phyloP scores from a whole-genome alignment of 37 sponge, comb jelly and placozoan genomes.

The Agelas oroides region DNA sequence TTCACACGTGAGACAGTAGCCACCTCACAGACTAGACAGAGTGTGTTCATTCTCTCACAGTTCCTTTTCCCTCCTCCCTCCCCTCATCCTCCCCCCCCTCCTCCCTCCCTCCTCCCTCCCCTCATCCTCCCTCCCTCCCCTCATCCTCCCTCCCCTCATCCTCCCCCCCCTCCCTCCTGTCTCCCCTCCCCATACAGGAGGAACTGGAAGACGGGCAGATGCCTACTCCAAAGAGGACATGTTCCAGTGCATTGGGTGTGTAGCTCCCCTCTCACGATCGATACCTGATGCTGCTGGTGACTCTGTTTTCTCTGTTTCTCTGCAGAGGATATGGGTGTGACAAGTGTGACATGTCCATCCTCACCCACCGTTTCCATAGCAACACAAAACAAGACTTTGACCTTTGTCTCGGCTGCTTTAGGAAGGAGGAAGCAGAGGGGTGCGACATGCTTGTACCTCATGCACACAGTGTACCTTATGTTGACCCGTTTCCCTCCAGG shows the following conservation, averaged over 20 bases:
- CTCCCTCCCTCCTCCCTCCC: too few relatives aligned
- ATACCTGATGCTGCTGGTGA: too few relatives aligned
- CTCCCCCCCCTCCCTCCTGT: too few relatives aligned
- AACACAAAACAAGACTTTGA: slow-evolving; percentile 52
- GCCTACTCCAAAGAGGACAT: slow-evolving; percentile 25
- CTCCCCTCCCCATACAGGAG: slow-evolving; percentile 24
- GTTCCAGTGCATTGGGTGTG: slow-evolving; percentile 59
- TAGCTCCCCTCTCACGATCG: neutral
- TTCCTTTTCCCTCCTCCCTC: too few relatives aligned
- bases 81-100: too few relatives aligned
- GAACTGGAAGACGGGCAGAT: slow-evolving; percentile 30
- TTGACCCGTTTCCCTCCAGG: slow-evolving; percentile 11
- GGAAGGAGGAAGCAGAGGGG: slow-evolving; percentile 62
- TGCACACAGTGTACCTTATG: too few relatives aligned
- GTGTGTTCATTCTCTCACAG: too few relatives aligned
- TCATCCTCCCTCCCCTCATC: too few relatives aligned
- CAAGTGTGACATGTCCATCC: slow-evolving; percentile 57
- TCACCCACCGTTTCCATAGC: slow-evolving; percentile 66
- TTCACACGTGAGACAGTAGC: slow-evolving; percentile 59
- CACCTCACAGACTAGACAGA: neutral
- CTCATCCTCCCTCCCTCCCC: too few relatives aligned
- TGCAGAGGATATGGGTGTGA: slow-evolving; percentile 43
- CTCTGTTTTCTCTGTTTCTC: neutral
- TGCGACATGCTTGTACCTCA: neutral
- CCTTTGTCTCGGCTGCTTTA: slow-evolving; percentile 81